A percentile compares a stretch with the other conserved stretches of the same genome.
Conservation (phyloP, 2,888 invertebrate genomes). For the Fragum whitleyi region DNA sequence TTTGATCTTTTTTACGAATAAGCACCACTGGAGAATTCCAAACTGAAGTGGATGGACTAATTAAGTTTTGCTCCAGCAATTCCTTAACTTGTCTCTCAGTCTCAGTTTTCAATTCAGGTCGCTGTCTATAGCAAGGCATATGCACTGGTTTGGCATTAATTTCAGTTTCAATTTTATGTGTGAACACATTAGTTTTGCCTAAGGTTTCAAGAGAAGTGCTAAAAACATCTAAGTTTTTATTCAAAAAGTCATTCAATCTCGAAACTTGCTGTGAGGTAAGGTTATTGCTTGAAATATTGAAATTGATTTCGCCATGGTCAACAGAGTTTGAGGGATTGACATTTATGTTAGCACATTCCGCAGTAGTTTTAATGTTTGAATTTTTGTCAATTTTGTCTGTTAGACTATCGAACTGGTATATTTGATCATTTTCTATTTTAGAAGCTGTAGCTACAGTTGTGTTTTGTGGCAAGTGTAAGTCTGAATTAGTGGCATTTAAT, state of each 20-base stretch:
- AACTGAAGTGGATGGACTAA: slow-evolving; percentile 42
- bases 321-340: background rate
- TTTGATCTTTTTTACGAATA: slow-evolving; percentile 45
- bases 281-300: background rate
- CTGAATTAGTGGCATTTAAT: background rate
- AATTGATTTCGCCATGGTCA: background rate
- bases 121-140: slow-evolving; percentile 35
- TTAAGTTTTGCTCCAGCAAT: slow-evolving; percentile 41
- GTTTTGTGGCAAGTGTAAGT: background rate
- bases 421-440: background rate
- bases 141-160: slow-evolving; percentile 42
- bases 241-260: slow-evolving; percentile 33
- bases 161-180: slow-evolving; percentile 45
- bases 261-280: slow-evolving; percentile 20
- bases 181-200: slow-evolving; percentile 44
- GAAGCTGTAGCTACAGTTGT: background rate
- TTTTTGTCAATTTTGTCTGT: background rate
- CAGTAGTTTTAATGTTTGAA: background rate
- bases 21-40: slow-evolving; percentile 58
- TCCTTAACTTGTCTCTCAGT: slow-evolving; percentile 39
- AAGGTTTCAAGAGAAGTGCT: slow-evolving; percentile 18
- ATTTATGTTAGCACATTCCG: background rate
- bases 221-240: slow-evolving; percentile 27
- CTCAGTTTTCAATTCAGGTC: slow-evolving; percentile 38
- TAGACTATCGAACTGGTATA: background rate